Evolutionary conservation across 2,888 invertebrate genomes (phyloP).

Genomic region (Belgica antarctica): DNA sequence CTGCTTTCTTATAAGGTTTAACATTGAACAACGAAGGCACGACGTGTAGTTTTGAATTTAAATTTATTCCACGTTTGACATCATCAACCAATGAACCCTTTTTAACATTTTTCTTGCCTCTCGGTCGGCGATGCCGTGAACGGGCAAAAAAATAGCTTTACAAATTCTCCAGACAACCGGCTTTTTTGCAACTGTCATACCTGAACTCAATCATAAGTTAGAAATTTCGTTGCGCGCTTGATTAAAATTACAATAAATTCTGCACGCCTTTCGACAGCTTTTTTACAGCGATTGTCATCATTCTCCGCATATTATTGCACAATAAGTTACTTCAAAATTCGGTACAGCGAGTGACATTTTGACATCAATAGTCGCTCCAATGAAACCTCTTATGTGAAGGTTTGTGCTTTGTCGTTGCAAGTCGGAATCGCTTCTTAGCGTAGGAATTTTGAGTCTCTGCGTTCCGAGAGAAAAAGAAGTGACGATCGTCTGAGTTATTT

Average conservation of each 20-base stretch:
- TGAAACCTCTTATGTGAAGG: not conserved
- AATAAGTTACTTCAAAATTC: not conserved
- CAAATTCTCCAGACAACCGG: too few species aligned
- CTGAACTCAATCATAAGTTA: not conserved
- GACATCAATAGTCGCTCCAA: not conserved
- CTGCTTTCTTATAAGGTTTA: too few species aligned
- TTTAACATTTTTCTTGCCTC: too few species aligned
- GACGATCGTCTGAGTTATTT: not conserved
- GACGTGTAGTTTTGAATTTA: too few species aligned
- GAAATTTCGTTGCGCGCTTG: not conserved
- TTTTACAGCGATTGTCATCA: not conserved
- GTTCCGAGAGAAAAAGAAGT: not conserved
- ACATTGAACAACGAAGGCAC: too few species aligned
- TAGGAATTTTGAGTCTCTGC: too few species aligned
- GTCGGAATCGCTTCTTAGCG: too few species aligned
- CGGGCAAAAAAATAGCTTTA: too few species aligned
- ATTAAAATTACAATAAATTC: not conserved
- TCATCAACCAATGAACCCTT: too few species aligned
- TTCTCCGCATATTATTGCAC: not conserved
- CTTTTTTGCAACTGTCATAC: too few species aligned
- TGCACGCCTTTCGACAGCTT: not conserved
- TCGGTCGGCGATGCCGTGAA: too few species aligned
- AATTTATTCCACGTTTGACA: too few species aligned
- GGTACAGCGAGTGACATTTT: not conserved
- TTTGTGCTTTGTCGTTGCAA: not conserved